A percentile compares a stretch with the other conserved stretches of the same genome.
Conservation (phyloP, 1,140 invertebrate genomes). For the Cydia pomonella region DNA sequence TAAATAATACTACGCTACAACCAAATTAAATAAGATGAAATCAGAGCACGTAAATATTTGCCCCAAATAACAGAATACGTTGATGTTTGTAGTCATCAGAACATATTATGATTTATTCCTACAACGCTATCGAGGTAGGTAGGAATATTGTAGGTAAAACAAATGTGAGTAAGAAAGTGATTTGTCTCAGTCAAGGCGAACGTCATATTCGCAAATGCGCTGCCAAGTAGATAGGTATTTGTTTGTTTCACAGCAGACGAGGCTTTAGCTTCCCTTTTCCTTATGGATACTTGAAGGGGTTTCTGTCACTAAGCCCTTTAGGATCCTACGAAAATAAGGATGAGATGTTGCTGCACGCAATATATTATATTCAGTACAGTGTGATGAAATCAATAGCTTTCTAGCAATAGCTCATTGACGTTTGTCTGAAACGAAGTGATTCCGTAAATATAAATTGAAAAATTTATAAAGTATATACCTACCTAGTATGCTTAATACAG, state of each 20-base stretch:
- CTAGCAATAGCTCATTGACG: not conserved
- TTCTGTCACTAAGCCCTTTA: conserved; percentile 25
- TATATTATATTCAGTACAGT: not conserved
- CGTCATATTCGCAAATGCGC: conserved; percentile 43
- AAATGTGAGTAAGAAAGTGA: conserved; percentile 47
- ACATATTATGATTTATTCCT: conserved; percentile 26
- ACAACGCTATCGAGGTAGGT: not conserved
- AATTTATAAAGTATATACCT: no score
- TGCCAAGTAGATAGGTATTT: conserved; percentile 3
- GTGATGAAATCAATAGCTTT: not conserved
- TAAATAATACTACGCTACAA: not conserved
- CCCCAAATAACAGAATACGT: conserved; percentile 5
- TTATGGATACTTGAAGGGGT: conserved; percentile 13
- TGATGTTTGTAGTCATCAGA: conserved; percentile 11
- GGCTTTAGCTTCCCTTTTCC: conserved; percentile 2
- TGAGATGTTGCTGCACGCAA: not conserved
- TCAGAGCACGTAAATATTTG: conserved; percentile 11
- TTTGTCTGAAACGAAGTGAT: no score
- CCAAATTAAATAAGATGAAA: not conserved
- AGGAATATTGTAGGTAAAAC: conserved; percentile 13
- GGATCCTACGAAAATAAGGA: conserved; percentile 21
- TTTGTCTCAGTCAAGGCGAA: conserved; percentile 56
- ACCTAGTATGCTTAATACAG: no score
- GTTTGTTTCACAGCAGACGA: conserved; percentile 12
- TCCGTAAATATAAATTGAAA: no score